phyloP scores from a whole-genome alignment of 92 coral and sea anemone species.

The Siderastrea siderea region DNA sequence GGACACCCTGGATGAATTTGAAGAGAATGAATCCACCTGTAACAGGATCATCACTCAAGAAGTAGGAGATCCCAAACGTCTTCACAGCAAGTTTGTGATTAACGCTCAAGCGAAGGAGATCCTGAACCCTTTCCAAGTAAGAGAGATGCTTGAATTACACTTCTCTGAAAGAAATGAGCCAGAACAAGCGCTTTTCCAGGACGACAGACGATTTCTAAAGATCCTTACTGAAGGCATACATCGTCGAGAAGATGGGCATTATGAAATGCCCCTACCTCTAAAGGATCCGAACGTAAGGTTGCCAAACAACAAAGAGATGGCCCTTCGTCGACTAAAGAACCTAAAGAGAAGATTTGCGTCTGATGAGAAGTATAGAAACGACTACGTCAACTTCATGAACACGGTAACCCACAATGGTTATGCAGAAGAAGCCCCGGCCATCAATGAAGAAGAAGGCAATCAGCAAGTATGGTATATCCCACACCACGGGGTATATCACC shows the following conservation, averaged over 20 bases:
- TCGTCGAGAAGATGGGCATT: not conserved
- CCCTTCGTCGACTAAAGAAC: not conserved
- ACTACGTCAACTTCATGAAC: not conserved
- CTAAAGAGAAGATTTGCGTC: not conserved
- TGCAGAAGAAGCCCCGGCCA: not conserved
- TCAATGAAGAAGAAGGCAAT: no score
- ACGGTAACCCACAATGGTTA: not conserved
- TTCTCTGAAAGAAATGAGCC: no score
- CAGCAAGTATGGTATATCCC: slow-evolving; percentile 12
- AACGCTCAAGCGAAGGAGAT: not conserved
- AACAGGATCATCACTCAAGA: no score
- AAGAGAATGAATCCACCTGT: no score
- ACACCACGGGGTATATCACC: slow-evolving; percentile 26
- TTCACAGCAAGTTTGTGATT: not conserved
- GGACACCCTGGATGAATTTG: no score
- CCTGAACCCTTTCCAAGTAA: not conserved
- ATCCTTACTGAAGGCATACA: not conserved
- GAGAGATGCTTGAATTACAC: no score
- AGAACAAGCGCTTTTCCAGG: not conserved
- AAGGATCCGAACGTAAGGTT: not conserved
- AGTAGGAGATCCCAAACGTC: no score
- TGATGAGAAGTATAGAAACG: not conserved
- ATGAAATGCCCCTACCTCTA: not conserved
- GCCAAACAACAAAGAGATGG: not conserved
- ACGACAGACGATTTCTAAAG: not conserved